Base-by-base conservation (phyloP, 2,888 invertebrate genomes). In the Bellardia pandia region DNA sequence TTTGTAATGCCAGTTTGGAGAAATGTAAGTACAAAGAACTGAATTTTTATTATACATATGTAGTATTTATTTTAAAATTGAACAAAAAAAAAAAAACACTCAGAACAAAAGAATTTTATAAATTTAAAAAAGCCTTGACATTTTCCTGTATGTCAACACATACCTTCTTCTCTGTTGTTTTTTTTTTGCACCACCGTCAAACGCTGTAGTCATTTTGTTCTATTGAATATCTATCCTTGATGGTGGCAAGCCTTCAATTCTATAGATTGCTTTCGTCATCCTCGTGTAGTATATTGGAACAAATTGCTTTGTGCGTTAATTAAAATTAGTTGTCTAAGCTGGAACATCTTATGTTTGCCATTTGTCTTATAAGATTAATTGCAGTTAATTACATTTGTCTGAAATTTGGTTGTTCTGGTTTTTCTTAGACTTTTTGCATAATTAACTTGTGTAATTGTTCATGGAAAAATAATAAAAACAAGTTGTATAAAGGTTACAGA, bases 1-100 rank as follows among this genome's bases (percentile, higher is more conserved):
- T 91, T 88, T 93, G 94, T 90, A 94, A 94, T 86, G 93, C 92
- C 88, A 93, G 93, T 87, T 90, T 94, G 81, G 93, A 94, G 76
- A 93, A 93, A 93, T 93, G 94, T 94, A 90, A 94, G 94, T 93
- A 72, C 7, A 84, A 45, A 71, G 33, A 2, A 37, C 30, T 40
- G 14, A 7, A 30, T 45, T 45, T 42, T 9, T 40, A 6, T 40
- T n/a, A 0, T n/a, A n/a, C n/a, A n/a, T 14, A 33, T 9, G 0
- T 40, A 64, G 13, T 2, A 11, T 42, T 4, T 16, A 40, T 42
- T 60, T 37, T 48, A 53, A 71, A 53, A 37, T 33, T 51, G 23
- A 40, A 16, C 7, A 42, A 42, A 42, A 40, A 76, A 64, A 11
- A 60, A 60, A 60, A n/a, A 14, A 14, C 14, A 23, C 7, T 45